Conservation (phyloP, 2,888 invertebrate species). For the Acleris literana region DNA sequence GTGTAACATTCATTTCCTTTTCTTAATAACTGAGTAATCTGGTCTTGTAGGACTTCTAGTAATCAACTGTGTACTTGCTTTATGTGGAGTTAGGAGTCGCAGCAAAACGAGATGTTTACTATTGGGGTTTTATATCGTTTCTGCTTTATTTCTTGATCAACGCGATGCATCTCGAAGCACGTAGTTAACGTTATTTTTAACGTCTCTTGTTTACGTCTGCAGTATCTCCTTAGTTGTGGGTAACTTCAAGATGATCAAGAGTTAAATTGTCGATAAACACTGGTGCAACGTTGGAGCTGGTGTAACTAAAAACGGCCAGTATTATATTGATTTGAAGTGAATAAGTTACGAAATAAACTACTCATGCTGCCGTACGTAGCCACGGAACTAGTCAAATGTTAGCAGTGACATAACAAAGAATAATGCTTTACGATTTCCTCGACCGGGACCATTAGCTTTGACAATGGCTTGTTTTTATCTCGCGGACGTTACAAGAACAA, state of each 20-base stretch:
- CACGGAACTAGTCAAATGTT: slow-evolving; percentile 9
- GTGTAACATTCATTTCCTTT: not conserved
- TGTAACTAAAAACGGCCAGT: too few relatives aligned
- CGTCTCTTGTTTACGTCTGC: slow-evolving; percentile 28
- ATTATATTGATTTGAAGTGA: too few relatives aligned
- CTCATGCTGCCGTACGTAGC: not conserved
- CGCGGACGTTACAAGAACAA: slow-evolving; percentile 34
- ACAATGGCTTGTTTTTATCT: slow-evolving; percentile 36
- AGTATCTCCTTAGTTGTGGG: slow-evolving; percentile 18
- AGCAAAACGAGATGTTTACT: slow-evolving; percentile 14
- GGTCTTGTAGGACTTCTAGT: not conserved
- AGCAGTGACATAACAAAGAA: slow-evolving; percentile 25
- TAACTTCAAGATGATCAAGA: slow-evolving; percentile 4
- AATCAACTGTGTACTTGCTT: not conserved
- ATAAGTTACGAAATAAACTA: too few relatives aligned
- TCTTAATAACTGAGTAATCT: not conserved
- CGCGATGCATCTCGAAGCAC: slow-evolving; percentile 24
- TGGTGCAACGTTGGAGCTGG: not conserved
- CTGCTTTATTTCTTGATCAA: slow-evolving; percentile 31
- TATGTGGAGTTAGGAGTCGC: not conserved
- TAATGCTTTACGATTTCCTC: slow-evolving; percentile 31
- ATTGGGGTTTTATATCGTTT: slow-evolving; percentile 18
- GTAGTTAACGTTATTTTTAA: slow-evolving; percentile 31
- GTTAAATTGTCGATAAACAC: not conserved
- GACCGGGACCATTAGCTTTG: slow-evolving; percentile 20